Percentiles rank a stretch among this genome's conserved stretches.
Conservation (phyloP, 1,140 invertebrate species). For the Wiebesia pumilae region DNA sequence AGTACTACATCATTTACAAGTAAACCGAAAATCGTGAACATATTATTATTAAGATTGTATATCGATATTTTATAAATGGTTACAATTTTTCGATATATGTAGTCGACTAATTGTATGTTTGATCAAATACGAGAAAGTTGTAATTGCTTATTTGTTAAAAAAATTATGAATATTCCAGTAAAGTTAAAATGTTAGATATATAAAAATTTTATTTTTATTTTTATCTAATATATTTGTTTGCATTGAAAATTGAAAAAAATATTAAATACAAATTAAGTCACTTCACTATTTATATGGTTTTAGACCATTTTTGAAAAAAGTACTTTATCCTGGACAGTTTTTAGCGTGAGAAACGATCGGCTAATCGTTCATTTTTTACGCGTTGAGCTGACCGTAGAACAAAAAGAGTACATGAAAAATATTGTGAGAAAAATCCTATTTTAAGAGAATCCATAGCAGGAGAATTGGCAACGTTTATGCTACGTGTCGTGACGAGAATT, state of each 20-base stretch:
- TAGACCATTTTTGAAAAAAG: conserved; percentile 22
- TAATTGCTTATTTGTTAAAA: too few species aligned
- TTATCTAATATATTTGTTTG: background rate
- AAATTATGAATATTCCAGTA: too few species aligned
- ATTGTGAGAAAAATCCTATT: conserved; percentile 50
- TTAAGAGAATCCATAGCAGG: conserved; percentile 35
- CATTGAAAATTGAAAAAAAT: conserved; percentile 14
- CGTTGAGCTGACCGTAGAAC: background rate
- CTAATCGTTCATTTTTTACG: conserved; percentile 9
- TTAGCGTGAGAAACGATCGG: conserved; percentile 6
- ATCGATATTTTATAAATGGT: too few species aligned
- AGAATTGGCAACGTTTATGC: conserved; percentile 49
- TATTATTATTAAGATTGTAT: too few species aligned
- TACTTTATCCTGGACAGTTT: conserved; percentile 2
- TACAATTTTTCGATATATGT: too few species aligned
- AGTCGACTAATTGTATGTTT: too few species aligned
- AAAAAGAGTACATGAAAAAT: background rate
- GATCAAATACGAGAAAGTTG: too few species aligned
- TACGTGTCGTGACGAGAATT: conserved; percentile 51
- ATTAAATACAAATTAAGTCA: conserved; percentile 24
- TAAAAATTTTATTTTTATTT: background rate
- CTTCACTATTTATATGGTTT: background rate
- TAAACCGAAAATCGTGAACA: too few species aligned
- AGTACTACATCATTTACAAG: too few species aligned
- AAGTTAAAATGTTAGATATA: background rate